Evolutionary conservation across 2,113 vertebrate genomes (phyloP).

Genomic region (Spheniscus mendiculus): DNA sequence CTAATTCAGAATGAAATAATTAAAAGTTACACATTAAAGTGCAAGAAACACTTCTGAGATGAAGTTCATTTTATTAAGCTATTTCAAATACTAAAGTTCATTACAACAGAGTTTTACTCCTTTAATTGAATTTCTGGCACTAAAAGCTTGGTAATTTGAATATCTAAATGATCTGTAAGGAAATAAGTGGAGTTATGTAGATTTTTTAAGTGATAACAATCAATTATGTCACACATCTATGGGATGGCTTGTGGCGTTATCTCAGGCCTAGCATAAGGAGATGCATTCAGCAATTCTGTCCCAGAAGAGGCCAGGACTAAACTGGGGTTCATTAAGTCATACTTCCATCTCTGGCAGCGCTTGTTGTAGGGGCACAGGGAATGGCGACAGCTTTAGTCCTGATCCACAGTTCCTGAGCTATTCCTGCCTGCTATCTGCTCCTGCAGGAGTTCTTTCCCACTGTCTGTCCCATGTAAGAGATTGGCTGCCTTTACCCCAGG

Average conservation of each 20-base stretch:
- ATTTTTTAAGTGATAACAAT: conserved; percentile 15
- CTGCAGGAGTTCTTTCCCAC: neutral
- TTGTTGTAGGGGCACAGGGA: neutral
- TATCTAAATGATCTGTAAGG: conserved; percentile 32
- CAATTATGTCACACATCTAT: neutral
- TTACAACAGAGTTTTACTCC: conserved; percentile 4
- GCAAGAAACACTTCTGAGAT: conserved; percentile 46
- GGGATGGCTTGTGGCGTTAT: neutral
- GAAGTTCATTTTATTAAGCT: conserved; percentile 70
- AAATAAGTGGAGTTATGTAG: conserved; percentile 7
- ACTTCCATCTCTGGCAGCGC: neutral
- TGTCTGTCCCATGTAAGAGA: neutral
- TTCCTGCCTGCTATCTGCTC: neutral
- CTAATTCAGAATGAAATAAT: conserved; percentile 64
- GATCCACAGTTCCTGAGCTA: neutral
- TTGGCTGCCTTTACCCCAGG: neutral
- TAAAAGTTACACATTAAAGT: conserved; percentile 60
- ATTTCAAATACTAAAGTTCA: conserved; percentile 70
- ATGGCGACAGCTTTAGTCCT: neutral
- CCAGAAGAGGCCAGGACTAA: neutral
- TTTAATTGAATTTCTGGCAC: conserved; percentile 63
- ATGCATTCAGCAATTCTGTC: neutral
- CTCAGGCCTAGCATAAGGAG: neutral
- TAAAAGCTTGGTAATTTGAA: conserved; percentile 54
- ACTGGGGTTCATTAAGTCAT: fast-evolving